These are phyloP conservation scores for Ctenoplectra terminalis DNA, from an alignment of 1,140 invertebrate species.

Conservation along the genomic window DNA sequence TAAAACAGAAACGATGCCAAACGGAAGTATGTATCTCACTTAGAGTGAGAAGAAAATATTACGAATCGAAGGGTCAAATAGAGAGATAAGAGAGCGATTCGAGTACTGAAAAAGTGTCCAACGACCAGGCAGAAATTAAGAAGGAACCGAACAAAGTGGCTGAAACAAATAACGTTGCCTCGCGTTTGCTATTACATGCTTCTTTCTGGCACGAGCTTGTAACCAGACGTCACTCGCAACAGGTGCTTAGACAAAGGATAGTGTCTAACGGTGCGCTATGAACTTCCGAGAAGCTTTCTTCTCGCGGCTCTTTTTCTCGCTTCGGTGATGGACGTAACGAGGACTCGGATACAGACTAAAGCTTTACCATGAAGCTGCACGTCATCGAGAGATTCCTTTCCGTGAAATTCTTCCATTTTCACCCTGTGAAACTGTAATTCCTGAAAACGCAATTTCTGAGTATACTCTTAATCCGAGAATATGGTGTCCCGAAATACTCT, in stretches of 20 bases:
- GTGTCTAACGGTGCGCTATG: conserved; percentile 46
- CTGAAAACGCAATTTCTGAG: too few relatives aligned
- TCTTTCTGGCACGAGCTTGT: conserved; percentile 10
- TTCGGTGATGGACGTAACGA: conserved; percentile 56
- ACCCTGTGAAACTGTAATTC: background rate
- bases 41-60: too few relatives aligned
- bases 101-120: too few relatives aligned
- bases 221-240: conserved; percentile 49
- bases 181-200: conserved; percentile 13
- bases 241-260: conserved; percentile 67
- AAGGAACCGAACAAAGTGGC: conserved; percentile 5
- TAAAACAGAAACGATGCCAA: background rate
- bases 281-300: conserved; percentile 45
- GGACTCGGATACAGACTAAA: background rate
- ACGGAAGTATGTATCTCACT: background rate
- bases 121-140: background rate
- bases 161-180: background rate
- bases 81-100: too few relatives aligned
- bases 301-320: conserved; percentile 11
- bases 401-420: background rate
- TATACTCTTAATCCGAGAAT: too few relatives aligned
- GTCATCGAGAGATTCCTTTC: background rate
- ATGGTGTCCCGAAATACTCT: too few relatives aligned
- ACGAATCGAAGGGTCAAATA: too few relatives aligned
- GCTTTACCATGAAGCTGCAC: background rate